Conservation (phyloP, 2,888 invertebrate species). For the Agrilus cyanescens region DNA sequence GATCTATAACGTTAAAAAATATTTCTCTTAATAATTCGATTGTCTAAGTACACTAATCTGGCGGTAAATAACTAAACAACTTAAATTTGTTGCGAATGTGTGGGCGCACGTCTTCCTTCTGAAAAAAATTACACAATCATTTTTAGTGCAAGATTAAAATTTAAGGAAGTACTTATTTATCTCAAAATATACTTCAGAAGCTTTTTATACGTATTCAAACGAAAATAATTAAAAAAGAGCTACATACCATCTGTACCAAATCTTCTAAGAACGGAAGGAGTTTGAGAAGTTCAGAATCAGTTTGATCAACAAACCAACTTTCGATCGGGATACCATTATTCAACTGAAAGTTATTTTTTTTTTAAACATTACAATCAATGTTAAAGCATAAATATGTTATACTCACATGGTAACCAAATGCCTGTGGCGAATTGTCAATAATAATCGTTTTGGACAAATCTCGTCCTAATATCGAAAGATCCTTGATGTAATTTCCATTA, state of each 20-base stretch:
- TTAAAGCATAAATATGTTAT: conserved; percentile 6
- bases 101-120: conserved; percentile 88
- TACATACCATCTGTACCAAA: conserved; percentile 63
- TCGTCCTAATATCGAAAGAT: conserved; percentile 82
- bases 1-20: no score
- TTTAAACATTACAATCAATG: not conserved
- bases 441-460: conserved; percentile 83
- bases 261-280: conserved; percentile 84
- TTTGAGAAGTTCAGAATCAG: conserved; percentile 81
- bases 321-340: conserved; percentile 96
- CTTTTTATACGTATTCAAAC: not conserved
- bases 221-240: conserved; percentile 5
- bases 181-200: not conserved
- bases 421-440: conserved; percentile 83
- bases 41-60: conserved; percentile 48
- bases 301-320: conserved; percentile 90
- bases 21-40: not conserved
- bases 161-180: not conserved
- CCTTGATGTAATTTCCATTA: conserved; percentile 94
- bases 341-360: conserved; percentile 44
- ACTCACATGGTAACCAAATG: conserved; percentile 78
- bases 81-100: conserved; percentile 84
- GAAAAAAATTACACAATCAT: conserved; percentile 25
- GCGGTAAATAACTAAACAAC: conserved; percentile 78
- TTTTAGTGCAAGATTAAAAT: not conserved